Percentiles rank a stretch among this genome's conserved stretches.
Conservation (phyloP, 2,797 vertebrate species). For the Acanthopagrus latus region DNA sequence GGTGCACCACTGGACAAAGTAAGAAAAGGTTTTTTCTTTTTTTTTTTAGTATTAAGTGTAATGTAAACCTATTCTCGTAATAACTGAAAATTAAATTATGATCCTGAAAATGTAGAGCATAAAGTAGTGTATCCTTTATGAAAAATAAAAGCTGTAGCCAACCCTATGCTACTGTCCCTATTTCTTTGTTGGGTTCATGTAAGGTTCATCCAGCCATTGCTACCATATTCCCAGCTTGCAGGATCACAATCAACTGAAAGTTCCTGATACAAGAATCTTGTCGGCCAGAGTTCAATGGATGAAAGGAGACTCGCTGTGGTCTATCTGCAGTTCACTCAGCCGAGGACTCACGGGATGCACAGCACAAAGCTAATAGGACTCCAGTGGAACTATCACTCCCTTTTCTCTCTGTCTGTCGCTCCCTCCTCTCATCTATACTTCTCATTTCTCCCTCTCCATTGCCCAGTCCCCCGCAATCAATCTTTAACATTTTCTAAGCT, state of each 20-base stretch:
- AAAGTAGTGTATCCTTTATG: no score
- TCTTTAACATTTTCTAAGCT: conserved; percentile 45
- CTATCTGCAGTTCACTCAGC: conserved; percentile 38
- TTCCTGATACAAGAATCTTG: conserved; percentile 25
- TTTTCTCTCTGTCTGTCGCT: conserved; percentile 2
- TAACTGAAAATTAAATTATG: neutral
- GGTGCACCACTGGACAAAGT: no score
- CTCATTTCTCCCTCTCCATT: conserved; percentile 21
- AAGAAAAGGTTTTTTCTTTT: no score
- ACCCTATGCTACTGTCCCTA: neutral
- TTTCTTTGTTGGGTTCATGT: conserved; percentile 10
- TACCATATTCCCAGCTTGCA: conserved; percentile 23
- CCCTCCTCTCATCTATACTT: conserved; percentile 27
- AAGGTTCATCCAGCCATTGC: conserved; percentile 8
- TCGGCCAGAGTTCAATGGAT: conserved; percentile 37
- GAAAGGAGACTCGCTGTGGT: conserved; percentile 13
- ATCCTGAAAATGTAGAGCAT: no score
- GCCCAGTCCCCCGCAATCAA: conserved; percentile 32
- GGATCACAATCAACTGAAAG: conserved; percentile 19
- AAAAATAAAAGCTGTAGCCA: neutral
- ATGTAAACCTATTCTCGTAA: no score
- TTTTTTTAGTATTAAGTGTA: no score
- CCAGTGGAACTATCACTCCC: conserved; percentile 25
- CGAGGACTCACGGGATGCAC: conserved; percentile 27
- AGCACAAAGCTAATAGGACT: conserved; percentile 49